These are phyloP conservation scores for Peromyscus eremicus DNA, from an alignment of 2,797 vertebrate species.

Conservation along the genomic window DNA sequence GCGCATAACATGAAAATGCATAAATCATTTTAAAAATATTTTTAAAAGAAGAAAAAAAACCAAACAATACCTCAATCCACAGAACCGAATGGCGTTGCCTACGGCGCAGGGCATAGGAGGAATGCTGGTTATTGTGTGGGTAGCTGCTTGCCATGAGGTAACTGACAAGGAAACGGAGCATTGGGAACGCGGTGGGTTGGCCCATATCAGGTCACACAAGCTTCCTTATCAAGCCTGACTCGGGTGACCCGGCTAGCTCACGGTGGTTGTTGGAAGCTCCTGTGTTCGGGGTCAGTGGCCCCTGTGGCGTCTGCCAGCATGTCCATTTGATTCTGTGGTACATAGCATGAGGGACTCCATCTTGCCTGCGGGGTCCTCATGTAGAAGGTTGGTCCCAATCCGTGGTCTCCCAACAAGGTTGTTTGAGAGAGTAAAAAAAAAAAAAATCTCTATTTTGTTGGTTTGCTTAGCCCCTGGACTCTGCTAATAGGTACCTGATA, in stretches of 20 bases:
- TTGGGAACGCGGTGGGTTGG: not conserved
- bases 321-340: not conserved
- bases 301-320: not conserved
- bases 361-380: not conserved
- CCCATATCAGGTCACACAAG: not conserved
- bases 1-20: not conserved
- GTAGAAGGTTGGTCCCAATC: not conserved
- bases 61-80: not conserved
- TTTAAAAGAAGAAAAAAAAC: not conserved
- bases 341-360: not conserved
- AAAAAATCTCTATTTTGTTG: not conserved
- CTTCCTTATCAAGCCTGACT: not conserved
- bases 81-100: not conserved
- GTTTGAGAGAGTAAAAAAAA: not conserved
- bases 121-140: not conserved
- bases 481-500: not conserved
- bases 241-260: not conserved
- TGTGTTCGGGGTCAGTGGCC: not conserved
- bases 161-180: not conserved
- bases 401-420: not conserved
- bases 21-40: not conserved
- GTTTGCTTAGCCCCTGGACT: not conserved
- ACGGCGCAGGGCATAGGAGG: not conserved
- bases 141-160: not conserved
- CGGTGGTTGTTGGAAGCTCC: not conserved